Evolutionary conservation across 2,888 invertebrate species (phyloP).

Genomic region (Monochamus alternatus): DNA sequence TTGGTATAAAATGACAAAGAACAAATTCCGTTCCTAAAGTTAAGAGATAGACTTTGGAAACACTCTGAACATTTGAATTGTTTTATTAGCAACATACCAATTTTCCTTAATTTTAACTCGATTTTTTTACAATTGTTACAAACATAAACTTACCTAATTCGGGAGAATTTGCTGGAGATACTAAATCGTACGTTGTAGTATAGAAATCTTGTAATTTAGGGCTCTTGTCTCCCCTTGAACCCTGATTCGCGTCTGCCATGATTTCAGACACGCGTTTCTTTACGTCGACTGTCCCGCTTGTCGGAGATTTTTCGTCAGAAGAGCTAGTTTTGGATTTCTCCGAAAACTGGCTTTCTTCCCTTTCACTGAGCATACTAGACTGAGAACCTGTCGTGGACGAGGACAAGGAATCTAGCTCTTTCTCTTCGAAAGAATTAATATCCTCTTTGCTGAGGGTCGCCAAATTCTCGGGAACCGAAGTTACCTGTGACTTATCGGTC

Average conservation of each 20-base stretch:
- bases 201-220: conserved; percentile 67
- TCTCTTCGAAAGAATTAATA: conserved; percentile 49
- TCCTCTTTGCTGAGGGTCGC: conserved; percentile 45
- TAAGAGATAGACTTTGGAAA: too few species aligned
- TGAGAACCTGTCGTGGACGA: conserved; percentile 31
- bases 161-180: conserved; percentile 61
- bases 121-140: too few species aligned
- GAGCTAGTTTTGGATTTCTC: conserved; percentile 26
- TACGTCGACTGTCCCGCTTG: conserved; percentile 56
- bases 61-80: too few species aligned
- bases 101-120: too few species aligned
- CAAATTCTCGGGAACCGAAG: not conserved
- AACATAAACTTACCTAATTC: conserved; percentile 60
- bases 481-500: not conserved
- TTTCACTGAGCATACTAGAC: conserved; percentile 8
- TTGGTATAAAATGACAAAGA: too few species aligned
- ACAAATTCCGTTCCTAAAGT: too few species aligned
- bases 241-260: conserved; percentile 62
- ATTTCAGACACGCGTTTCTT: conserved; percentile 68
- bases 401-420: conserved; percentile 51
- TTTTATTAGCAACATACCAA: too few species aligned
- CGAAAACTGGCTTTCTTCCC: conserved; percentile 23
- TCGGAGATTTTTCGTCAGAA: conserved; percentile 46
- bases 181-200: conserved; percentile 67
- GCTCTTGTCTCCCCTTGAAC: conserved; percentile 64